These are phyloP conservation scores for Mormyrus proboscirostris DNA, from an alignment of 2,797 vertebrate species.

Conservation along the genomic window DNA sequence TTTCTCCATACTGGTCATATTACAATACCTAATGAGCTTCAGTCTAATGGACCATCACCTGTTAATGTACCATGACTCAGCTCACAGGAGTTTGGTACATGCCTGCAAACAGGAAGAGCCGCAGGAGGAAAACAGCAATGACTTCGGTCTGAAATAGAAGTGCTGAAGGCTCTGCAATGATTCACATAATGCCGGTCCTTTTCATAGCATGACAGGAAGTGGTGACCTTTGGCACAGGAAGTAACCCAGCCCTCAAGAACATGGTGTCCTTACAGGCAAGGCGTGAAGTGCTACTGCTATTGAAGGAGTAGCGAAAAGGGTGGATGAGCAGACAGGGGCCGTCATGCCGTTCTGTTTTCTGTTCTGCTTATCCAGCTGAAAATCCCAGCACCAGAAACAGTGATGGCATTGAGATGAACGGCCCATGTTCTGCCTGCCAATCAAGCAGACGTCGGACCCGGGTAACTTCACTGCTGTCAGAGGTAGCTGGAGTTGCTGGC, in stretches of 20 bases:
- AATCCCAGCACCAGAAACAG: neutral
- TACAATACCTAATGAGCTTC: neutral
- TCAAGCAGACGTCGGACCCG: neutral
- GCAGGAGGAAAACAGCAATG: neutral
- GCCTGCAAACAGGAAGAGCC: neutral
- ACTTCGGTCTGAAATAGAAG: neutral
- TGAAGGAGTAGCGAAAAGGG: neutral
- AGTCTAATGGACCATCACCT: conserved; percentile 5
- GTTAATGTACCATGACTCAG: conserved; percentile 9
- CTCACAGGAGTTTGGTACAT: neutral
- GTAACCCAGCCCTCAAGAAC: neutral
- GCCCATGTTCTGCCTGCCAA: neutral
- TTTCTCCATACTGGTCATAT: neutral
- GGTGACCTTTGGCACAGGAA: neutral
- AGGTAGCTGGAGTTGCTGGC: neutral
- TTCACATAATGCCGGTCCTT: neutral
- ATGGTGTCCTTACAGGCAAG: neutral
- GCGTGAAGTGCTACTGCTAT: neutral
- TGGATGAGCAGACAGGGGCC: neutral
- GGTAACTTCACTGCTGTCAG: neutral
- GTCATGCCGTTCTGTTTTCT: neutral
- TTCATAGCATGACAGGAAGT: neutral
- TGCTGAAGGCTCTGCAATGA: neutral
- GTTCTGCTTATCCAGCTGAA: neutral
- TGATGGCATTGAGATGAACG: neutral